Conservation (phyloP, 1,140 invertebrate genomes). For the Spodoptera frugiperda region DNA sequence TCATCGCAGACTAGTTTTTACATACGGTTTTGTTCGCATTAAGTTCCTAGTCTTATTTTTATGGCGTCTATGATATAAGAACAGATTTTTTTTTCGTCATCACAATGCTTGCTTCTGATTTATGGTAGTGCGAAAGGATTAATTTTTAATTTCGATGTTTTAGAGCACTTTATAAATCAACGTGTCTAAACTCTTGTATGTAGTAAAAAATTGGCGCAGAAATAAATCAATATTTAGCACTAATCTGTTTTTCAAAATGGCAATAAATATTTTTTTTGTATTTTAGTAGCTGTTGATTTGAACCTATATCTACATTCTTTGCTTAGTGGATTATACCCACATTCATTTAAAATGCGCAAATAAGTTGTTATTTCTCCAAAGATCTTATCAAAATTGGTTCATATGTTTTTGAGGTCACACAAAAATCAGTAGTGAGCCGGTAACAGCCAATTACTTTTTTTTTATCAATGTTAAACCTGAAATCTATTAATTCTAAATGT, state of each 20-base stretch:
- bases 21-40: constrained; percentile 20
- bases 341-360: background rate
- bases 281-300: too few species aligned
- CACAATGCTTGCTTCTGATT: constrained; percentile 22
- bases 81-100: constrained; percentile 8
- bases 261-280: background rate
- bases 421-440: constrained; percentile 15
- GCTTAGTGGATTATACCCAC: too few species aligned
- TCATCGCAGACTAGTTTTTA: constrained; percentile 63
- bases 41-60: constrained; percentile 35
- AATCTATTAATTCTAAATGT: constrained; percentile 53
- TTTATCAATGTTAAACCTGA: constrained; percentile 33
- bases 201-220: background rate
- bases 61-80: constrained; percentile 27
- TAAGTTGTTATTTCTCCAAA: background rate
- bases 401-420: background rate
- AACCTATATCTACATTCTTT: too few species aligned
- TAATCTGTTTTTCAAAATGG: too few species aligned
- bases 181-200: background rate
- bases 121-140: constrained; percentile 31
- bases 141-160: constrained; percentile 43
- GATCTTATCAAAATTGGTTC: background rate
- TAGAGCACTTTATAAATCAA: constrained; percentile 20
- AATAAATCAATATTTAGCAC: constrained; percentile 14
- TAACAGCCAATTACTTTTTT: constrained; percentile 35